Conservation (phyloP, 1,140 invertebrate species). For the Trachymyrmex septentrionalis region DNA sequence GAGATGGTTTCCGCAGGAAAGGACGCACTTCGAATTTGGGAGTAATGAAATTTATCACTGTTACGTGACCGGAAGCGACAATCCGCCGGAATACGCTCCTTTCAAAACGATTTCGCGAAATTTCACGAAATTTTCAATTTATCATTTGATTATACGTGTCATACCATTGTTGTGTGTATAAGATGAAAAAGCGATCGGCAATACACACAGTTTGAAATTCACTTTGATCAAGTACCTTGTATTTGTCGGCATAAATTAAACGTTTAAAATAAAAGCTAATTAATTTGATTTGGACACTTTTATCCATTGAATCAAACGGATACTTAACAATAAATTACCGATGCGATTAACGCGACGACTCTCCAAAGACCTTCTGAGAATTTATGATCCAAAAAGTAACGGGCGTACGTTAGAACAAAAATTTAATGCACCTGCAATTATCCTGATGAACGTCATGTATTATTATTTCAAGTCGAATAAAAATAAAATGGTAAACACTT, state of each 20-base stretch:
- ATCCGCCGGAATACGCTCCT: neutral
- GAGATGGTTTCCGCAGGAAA: neutral
- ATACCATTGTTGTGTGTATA: neutral
- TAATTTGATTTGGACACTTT: slow-evolving; percentile 8
- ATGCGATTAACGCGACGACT: slow-evolving; percentile 24
- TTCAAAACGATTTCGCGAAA: neutral
- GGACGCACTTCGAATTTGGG: slow-evolving; percentile 32
- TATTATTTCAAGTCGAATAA: neutral
- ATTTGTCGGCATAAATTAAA: neutral
- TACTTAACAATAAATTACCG: slow-evolving; percentile 22
- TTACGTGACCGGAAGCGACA: slow-evolving; percentile 50
- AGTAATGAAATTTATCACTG: slow-evolving; percentile 51
- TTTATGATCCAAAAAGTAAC: neutral
- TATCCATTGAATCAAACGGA: neutral
- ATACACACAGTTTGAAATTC: neutral
- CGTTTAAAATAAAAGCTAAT: neutral
- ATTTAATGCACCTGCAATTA: neutral
- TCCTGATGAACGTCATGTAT: neutral
- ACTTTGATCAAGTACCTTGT: slow-evolving; percentile 4
- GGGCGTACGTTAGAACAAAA: neutral
- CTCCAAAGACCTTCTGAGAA: neutral
- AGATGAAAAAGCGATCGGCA: neutral
- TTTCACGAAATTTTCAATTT: slow-evolving; percentile 12
- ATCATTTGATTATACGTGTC: neutral
- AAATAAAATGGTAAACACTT: neutral